These are phyloP conservation scores for Cantharis flavilabris DNA, from an alignment of 2,888 invertebrate species.

Conservation along the genomic window DNA sequence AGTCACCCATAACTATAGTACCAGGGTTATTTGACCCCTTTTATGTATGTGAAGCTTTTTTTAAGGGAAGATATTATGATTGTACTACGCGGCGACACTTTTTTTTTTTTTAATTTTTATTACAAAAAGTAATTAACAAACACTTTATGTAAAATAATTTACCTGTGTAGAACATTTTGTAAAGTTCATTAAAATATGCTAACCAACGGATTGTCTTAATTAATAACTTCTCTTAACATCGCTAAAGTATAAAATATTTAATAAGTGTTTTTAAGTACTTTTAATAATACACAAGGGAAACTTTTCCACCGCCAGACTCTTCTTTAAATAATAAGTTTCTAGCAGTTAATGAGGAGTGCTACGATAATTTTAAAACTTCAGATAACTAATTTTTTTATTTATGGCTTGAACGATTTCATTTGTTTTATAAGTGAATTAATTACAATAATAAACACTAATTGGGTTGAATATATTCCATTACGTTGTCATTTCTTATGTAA, in stretches of 20 bases:
- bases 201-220: background rate
- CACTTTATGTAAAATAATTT: background rate
- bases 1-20: conserved; percentile 15
- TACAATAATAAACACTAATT: background rate
- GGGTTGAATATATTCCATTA: background rate
- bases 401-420: background rate
- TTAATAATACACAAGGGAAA: background rate
- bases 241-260: background rate
- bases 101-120: background rate
- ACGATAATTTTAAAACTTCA: background rate
- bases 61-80: background rate
- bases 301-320: background rate
- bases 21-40: conserved; percentile 38
- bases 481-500: background rate
- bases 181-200: background rate
- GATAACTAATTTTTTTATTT: background rate
- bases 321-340: background rate
- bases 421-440: background rate
- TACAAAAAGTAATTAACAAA: background rate
- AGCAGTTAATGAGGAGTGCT: background rate
- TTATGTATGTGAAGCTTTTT: conserved; percentile 33
- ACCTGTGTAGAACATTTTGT: background rate
- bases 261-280: background rate
- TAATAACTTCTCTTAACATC: background rate
- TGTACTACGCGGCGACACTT: background rate